Conservation (phyloP, 2,797 vertebrate genomes). For the Helarctos malayanus region DNA sequence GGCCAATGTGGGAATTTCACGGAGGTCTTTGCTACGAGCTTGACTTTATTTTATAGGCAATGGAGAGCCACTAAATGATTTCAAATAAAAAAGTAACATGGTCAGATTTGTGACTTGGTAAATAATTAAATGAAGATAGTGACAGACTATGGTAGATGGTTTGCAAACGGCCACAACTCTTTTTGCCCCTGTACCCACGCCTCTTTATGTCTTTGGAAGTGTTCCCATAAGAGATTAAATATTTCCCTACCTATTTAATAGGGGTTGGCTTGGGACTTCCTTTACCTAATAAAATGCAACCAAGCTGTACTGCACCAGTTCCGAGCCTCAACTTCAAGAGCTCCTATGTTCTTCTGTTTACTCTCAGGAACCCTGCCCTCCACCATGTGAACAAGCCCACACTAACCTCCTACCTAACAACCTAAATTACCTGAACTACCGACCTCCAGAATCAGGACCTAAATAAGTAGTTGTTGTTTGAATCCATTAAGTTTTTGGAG, state of each 20-base stretch:
- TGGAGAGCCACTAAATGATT: background rate
- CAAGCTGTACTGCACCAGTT: background rate
- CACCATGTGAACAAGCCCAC: background rate
- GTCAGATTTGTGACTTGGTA: background rate
- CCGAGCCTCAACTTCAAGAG: background rate
- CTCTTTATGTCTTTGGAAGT: background rate
- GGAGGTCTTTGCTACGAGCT: background rate
- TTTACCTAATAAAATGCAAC: background rate
- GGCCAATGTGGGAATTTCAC: background rate
- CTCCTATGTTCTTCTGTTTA: background rate
- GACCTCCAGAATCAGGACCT: background rate
- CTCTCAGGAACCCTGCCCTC: background rate
- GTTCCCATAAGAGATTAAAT: background rate
- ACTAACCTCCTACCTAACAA: background rate
- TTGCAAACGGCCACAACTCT: background rate
- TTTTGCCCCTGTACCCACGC: background rate
- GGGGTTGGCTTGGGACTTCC: background rate
- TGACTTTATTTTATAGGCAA: background rate
- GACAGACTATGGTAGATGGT: background rate
- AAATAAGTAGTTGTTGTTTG: background rate
- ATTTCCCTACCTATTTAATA: background rate
- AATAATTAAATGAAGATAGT: slow-evolving; percentile 36
- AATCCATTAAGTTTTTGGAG: background rate
- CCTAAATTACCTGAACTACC: background rate
- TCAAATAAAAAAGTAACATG: background rate